Conservation (phyloP, 2,797 vertebrate genomes). For the Ambastaia sidthimunki region DNA sequence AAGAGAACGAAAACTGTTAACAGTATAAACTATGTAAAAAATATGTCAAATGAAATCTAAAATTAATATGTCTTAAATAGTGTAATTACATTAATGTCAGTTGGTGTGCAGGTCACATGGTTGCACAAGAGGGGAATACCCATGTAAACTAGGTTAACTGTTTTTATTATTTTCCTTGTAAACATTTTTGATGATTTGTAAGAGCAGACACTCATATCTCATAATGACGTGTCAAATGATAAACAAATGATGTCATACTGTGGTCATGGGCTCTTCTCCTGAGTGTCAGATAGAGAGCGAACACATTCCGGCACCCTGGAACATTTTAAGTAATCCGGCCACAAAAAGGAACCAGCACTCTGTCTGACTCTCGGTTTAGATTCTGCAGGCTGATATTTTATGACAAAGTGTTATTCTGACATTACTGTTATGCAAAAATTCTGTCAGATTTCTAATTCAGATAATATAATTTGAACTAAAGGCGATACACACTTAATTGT, state of each 20-base stretch:
- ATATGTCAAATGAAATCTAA: too few relatives aligned
- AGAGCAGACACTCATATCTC: slow-evolving; percentile 7
- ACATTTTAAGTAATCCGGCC: slow-evolving; percentile 9
- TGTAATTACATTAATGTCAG: neutral
- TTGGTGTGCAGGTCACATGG: neutral
- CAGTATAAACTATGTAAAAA: too few relatives aligned
- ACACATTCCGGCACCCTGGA: neutral
- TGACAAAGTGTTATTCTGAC: slow-evolving; percentile 3
- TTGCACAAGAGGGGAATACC: slow-evolving; percentile 27
- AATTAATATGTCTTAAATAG: neutral
- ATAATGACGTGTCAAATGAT: neutral
- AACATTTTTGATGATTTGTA: slow-evolving; percentile 1
- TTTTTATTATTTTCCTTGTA: slow-evolving; percentile 25
- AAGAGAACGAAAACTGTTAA: too few relatives aligned
- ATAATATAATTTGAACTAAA: neutral
- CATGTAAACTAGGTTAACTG: neutral
- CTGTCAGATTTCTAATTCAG: neutral
- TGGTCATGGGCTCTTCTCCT: neutral
- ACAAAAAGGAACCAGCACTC: slow-evolving; percentile 31
- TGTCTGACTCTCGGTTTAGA: neutral
- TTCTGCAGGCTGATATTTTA: neutral
- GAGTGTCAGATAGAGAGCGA: slow-evolving; percentile 1
- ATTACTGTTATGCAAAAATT: neutral
- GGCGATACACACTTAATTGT: neutral
- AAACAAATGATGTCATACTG: neutral